Percentiles rank a stretch among this genome's conserved stretches.
Conservation (phyloP, 2,797 vertebrate species). For the Sebastes alutus region DNA sequence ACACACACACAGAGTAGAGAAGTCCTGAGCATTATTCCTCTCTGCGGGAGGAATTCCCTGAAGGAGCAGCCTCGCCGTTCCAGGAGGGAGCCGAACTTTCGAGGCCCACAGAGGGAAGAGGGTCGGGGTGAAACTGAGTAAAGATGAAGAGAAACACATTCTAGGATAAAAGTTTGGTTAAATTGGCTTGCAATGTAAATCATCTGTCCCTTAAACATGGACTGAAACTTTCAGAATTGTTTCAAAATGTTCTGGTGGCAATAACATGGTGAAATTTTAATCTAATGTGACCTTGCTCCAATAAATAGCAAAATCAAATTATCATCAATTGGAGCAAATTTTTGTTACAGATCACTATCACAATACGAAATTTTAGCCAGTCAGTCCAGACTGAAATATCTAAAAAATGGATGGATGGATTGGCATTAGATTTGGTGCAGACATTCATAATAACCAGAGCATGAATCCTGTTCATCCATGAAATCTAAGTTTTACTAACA, state of each 20-base stretch:
- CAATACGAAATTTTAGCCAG: not conserved
- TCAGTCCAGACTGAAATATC: not conserved
- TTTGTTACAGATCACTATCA: not conserved
- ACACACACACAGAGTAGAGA: constrained; percentile 54
- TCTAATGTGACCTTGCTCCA: not conserved
- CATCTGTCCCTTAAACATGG: not conserved
- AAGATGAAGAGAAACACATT: constrained; percentile 17
- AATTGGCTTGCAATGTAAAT: not conserved
- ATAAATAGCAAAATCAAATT: not conserved
- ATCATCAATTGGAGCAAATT: too few species aligned
- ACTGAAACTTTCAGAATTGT: not conserved
- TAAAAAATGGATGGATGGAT: not conserved
- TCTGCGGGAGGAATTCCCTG: constrained; percentile 79
- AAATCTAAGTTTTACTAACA: not conserved
- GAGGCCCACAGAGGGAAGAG: constrained; percentile 44
- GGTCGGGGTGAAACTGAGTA: constrained; percentile 26
- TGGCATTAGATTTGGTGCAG: not conserved
- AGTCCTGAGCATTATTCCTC: constrained; percentile 74
- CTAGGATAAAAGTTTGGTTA: not conserved
- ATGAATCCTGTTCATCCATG: not conserved
- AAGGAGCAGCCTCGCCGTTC: constrained; percentile 53
- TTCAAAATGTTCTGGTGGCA: not conserved
- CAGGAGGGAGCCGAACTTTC: constrained; percentile 35
- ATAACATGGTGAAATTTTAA: not conserved
- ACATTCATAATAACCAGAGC: not conserved